phyloP scores from a whole-genome alignment of 2,113 vertebrate species.

The Thamnaconus septentrionalis region DNA sequence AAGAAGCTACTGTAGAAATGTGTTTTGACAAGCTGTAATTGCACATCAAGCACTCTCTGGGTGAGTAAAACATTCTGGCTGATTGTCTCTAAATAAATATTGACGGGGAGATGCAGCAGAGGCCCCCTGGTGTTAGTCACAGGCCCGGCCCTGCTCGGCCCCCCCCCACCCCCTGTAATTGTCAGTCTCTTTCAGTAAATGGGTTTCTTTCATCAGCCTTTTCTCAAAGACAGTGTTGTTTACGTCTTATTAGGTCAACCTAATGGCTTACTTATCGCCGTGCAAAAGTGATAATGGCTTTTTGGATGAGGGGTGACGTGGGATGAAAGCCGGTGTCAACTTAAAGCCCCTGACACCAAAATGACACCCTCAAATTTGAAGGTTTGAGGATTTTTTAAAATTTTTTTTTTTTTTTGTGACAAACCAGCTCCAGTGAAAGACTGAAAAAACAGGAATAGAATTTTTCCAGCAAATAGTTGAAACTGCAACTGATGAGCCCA shows the following conservation, averaged over 20 bases:
- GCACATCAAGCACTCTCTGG: conserved; percentile 25
- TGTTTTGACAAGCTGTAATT: conserved; percentile 44
- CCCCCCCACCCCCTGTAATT: conserved; percentile 10
- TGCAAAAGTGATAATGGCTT: conserved; percentile 30
- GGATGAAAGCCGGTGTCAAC: conserved; percentile 1
- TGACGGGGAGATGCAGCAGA: conserved; percentile 32
- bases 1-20: conserved; percentile 6
- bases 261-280: conserved; percentile 31
- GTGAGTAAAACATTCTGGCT: conserved; percentile 30
- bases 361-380: no score
- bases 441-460: no score
- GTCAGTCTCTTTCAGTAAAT: conserved; percentile 10
- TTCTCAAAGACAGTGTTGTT: conserved; percentile 7
- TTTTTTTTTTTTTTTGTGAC: no score
- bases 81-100: conserved; percentile 44
- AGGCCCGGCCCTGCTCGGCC: not conserved
- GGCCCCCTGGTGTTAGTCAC: conserved; percentile 8
- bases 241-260: conserved; percentile 15
- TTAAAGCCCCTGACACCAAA: no score
- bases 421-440: no score
- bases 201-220: not conserved
- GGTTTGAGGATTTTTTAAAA: not conserved
- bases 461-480: no score
- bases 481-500: no score
- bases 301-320: not conserved